These are phyloP conservation scores for Hirtodrosophila alboralis DNA, from an alignment of 2,888 invertebrate genomes.

Conservation along the genomic window DNA sequence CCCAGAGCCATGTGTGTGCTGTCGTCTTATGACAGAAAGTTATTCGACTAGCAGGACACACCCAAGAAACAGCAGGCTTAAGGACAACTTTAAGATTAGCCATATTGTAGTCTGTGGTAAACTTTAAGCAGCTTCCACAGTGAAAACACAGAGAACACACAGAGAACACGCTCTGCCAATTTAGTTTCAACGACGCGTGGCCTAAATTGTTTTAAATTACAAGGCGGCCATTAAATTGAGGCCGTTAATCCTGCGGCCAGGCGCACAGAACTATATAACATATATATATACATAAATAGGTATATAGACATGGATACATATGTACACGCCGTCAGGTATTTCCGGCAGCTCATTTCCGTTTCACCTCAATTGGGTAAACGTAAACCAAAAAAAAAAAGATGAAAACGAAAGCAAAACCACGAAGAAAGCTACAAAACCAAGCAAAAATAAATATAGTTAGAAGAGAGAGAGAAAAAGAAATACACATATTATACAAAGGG, in stretches of 20 bases:
- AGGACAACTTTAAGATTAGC: conserved; percentile 32
- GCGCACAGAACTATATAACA: conserved; percentile 32
- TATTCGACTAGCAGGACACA: conserved; percentile 49
- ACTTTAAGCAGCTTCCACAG: conserved; percentile 30
- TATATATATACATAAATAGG: conserved; percentile 19
- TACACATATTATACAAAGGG: conserved; percentile 34
- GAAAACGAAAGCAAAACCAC: conserved; percentile 19
- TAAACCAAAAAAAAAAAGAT: conserved; percentile 42
- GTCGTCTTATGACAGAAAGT: conserved; percentile 53
- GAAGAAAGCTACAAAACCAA: conserved; percentile 47
- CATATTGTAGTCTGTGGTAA: conserved; percentile 7
- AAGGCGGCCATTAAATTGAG: conserved; percentile 58
- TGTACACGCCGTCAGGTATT: conserved; percentile 70
- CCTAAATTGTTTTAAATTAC: conserved; percentile 78
- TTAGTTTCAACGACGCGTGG: conserved; percentile 64
- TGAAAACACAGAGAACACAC: too few species aligned
- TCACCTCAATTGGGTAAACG: conserved; percentile 75
- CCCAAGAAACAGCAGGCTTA: conserved; percentile 18
- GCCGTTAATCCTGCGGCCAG: conserved; percentile 56
- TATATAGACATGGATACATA: conserved; percentile 41
- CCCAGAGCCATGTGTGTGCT: conserved; percentile 39
- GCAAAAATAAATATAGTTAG: conserved; percentile 54
- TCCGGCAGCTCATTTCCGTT: conserved; percentile 81
- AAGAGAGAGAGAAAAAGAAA: conserved; percentile 12
- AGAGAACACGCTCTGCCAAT: conserved; percentile 44